Base-by-base conservation (phyloP, 2,888 invertebrate genomes). In the Thera obeliscata region DNA sequence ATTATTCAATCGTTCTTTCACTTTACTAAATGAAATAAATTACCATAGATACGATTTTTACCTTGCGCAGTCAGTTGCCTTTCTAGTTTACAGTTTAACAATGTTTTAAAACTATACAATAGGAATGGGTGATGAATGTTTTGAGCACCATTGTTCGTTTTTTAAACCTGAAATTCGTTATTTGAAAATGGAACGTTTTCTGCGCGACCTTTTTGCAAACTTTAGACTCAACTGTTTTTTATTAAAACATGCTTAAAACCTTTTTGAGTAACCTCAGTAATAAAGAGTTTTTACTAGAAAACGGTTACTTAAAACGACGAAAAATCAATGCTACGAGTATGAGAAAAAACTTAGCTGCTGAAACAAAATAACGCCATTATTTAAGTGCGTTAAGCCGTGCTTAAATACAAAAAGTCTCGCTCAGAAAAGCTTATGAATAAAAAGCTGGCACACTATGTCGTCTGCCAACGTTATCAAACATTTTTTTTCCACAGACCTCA, bases 1-100 rank as follows among this genome's bases (percentile, higher is more conserved):
- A 85, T 85, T 78, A 85, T 85, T 85, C 85, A 85, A 64, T 58
- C 76, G 71, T 72, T 73, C 73, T 77, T 82, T 77, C 84, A 83
- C 84, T 82, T 77, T 81, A 72, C 81, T 78, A 83, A 84, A 85
- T 85, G 83, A 85, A 85, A 84, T 84, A 83, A 80, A 84, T 85
- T 83, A 81, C 84, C 81, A 83, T 83, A 78, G 71, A 81, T 72
- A 72, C 66, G 66, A 64, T 66, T 72, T 70, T 70, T 66, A 69
- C 66, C 61, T 11, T 4, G 56, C 41, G n/a, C 48, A 11, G 56
- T 49, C 50, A 59, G 61, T 60, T 54, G 49, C 58, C 35, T 56
- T 59, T 69, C 61, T 61, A 57, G 59, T 67, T 60, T 55, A 67
- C 56, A 56, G 49, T 52, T 59, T 41, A 35, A 54, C 61, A 66